Base-by-base conservation (phyloP, 2,888 invertebrate genomes). In the Cataglyphis livida region DNA sequence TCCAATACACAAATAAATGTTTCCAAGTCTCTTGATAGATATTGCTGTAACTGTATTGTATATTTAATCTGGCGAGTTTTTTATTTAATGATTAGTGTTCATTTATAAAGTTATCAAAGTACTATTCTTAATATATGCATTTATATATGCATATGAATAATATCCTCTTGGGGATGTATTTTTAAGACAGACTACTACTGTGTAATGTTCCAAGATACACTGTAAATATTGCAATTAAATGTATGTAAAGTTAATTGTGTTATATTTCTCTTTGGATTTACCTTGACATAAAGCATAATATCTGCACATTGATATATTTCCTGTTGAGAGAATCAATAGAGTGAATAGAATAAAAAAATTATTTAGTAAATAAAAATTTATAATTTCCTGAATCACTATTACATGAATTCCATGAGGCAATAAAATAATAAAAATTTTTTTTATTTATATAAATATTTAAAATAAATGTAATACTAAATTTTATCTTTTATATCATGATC, bases 201-300 rank as follows among this genome's bases (percentile, higher is more conserved):
- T 68, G 82, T 66, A 76, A 90, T 90, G 85, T 88, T 88, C 85
- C 88, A 89, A 74, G 81, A 90, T 87, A 87, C 88, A 86, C 87
- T 92, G 92, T 92, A 92, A 91, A 92, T 92, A 92, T 88, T 89
- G 90, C 90, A 90, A 92, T 92, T 91, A 92, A 89, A 89, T 28
- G 44, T 88, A 70, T 68, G 73, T 88, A 88, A 84, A 88, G 65
- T 64, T 79, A 79, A 61, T 32, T 51, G 25, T 64, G 48, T 81
- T 71, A 10, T 25, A 54, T 73, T 70, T 61, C 57, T 18, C 57
- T 35, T 65, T 35, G 0, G n/a, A 44, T 73, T 61, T 41, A 44
- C n/a, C 59, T 6, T 1, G 1, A 15, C 32, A 10, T 44, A 73
- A 59, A 59, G 9, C 15, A 59, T 61, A 61, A 12, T 28, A 25